Evolutionary conservation across 2,113 vertebrate species (phyloP), one percentile per base, ranked within the genome.

Genomic region (Alaudala cheleensis): DNA sequence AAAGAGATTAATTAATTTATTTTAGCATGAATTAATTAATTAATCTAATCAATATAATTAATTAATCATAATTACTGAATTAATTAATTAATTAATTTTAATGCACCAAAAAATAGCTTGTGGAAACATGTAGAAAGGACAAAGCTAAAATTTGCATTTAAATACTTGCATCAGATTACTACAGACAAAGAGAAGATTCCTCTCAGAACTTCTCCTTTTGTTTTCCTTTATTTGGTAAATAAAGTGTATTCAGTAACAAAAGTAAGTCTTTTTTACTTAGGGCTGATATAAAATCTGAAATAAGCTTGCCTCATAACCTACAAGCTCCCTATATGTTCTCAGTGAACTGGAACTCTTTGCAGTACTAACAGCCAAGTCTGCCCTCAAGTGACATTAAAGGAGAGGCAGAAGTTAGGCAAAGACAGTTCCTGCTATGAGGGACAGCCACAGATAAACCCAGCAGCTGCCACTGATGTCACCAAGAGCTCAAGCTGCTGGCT

Each of bases 321-420:
- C 5, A 34, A 33, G 53, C 31, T 65, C 73, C 64, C 58, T 80
- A 0, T 39, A n/a, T 11, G 18, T 37, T 62, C n/a, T 66, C 62
- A 64, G 71, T 86, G 53, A 77, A 70, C 22, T 54, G 42, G 45
- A 70, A 86, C 29, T 42, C 34, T 70, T 81, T 34, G 21, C 71
- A 88, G 20, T 71, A 81, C 20, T 24, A 66, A 44, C 34, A 80
- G 82, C 37, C 66, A 95, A 96, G 94, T 77, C 93, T 97, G 92
- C 95, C 96, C 96, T 95, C 95, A 95, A 95, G 93, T 97, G 94
- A 90, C 79, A 33, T 12, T 54, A 22, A 31, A 65, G 49, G 42
- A 62, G 25, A 71, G 12, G 62, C n/a, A 12, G 33, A 62, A 82
- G 25, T 33, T 34, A 11, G 17, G 54, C 3, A 7, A 42, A 80